A percentile compares a stretch with the other conserved stretches of the same genome.
These are phyloP conservation scores for Oscheius onirici DNA, from an alignment of 2,888 invertebrate species.

Conservation along the genomic window DNA sequence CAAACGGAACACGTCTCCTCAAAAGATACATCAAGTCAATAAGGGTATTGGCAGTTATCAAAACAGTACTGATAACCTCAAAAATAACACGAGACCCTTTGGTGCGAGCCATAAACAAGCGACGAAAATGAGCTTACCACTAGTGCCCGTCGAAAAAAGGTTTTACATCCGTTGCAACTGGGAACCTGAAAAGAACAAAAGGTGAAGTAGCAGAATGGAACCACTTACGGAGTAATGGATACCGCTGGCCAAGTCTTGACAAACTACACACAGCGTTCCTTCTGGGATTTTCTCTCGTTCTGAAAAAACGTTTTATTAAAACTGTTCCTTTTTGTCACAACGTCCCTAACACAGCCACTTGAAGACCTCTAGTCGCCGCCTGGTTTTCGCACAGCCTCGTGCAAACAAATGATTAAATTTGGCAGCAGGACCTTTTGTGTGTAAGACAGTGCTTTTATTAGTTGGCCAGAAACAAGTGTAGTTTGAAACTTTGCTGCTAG, in stretches of 20 bases:
- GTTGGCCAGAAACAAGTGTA: too few species aligned
- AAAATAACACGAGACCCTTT: background rate
- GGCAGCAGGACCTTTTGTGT: background rate
- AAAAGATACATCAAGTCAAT: background rate
- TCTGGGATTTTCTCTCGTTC: slow-evolving; percentile 64
- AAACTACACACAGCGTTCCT: slow-evolving; percentile 61
- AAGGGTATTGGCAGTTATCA: background rate
- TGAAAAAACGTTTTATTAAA: slow-evolving; percentile 36
- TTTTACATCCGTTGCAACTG: slow-evolving; percentile 62
- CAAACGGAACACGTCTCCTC: too few species aligned
- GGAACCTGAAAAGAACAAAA: slow-evolving; percentile 37
- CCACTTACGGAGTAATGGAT: slow-evolving; percentile 56
- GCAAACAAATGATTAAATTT: slow-evolving; percentile 19
- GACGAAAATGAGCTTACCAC: slow-evolving; percentile 44
- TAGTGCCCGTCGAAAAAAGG: slow-evolving; percentile 59
- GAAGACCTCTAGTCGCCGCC: slow-evolving; percentile 17
- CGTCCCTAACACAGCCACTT: slow-evolving; percentile 8
- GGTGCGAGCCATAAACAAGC: background rate
- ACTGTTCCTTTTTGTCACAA: background rate
- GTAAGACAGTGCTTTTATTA: too few species aligned
- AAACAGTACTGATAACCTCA: slow-evolving; percentile 6
- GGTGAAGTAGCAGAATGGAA: background rate
- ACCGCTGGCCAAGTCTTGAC: slow-evolving; percentile 58
- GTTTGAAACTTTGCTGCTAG: too few species aligned
- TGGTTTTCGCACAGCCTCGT: slow-evolving; percentile 23